These are phyloP conservation scores for Tachystola acroxantha DNA, from an alignment of 2,888 invertebrate species.

Conservation along the genomic window DNA sequence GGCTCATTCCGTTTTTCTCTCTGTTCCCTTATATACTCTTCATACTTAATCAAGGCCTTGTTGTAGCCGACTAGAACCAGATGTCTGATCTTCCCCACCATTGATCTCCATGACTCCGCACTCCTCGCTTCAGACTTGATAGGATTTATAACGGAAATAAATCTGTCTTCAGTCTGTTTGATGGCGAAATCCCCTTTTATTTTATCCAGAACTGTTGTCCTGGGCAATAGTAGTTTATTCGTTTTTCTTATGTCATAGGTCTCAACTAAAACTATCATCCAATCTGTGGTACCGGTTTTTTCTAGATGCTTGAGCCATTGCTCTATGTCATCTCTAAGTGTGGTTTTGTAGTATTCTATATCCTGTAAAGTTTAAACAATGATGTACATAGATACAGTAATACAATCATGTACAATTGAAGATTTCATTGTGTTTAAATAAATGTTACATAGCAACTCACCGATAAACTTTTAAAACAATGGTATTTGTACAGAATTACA, in stretches of 20 bases:
- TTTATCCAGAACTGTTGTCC: slow-evolving; percentile 96
- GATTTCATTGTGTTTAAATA: too few relatives aligned
- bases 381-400: not conserved
- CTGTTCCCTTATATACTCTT: slow-evolving; percentile 93
- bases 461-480: not conserved
- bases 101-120: slow-evolving; percentile 92
- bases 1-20: slow-evolving; percentile 93
- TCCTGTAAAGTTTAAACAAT: slow-evolving; percentile 85
- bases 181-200: slow-evolving; percentile 95
- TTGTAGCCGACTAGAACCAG: slow-evolving; percentile 92
- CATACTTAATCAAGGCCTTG: slow-evolving; percentile 89
- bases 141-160: slow-evolving; percentile 94
- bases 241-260: slow-evolving; percentile 94
- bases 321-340: slow-evolving; percentile 93
- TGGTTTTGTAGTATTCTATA: slow-evolving; percentile 92
- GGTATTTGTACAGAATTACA: not conserved
- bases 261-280: slow-evolving; percentile 96
- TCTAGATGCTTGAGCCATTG: slow-evolving; percentile 90
- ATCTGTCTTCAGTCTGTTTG: slow-evolving; percentile 89
- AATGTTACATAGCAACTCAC: not conserved
- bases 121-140: slow-evolving; percentile 92
- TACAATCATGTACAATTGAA: not conserved
- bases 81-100: slow-evolving; percentile 89
- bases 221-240: slow-evolving; percentile 92
- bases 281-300: slow-evolving; percentile 88